A percentile compares a stretch with the other conserved stretches of the same genome.
Conservation (phyloP, 2,888 invertebrate species). For the Druceiella hillmani region DNA sequence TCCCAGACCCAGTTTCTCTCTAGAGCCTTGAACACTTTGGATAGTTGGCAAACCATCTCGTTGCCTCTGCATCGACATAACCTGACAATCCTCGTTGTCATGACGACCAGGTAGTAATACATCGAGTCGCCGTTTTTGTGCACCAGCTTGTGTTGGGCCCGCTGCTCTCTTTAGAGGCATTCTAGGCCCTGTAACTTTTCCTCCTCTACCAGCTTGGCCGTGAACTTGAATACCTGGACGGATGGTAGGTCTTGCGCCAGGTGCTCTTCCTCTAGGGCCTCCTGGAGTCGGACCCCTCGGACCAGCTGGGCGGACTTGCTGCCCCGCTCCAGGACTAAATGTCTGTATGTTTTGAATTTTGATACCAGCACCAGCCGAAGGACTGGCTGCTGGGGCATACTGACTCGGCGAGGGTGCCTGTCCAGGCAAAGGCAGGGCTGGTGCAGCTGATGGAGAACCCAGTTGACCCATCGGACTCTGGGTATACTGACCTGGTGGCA, state of each 20-base stretch:
- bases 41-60: slow-evolving; percentile 68
- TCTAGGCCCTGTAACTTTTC: slow-evolving; percentile 31
- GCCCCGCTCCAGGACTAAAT: slow-evolving; percentile 37
- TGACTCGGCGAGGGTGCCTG: slow-evolving; percentile 33
- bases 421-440: slow-evolving; percentile 27
- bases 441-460: slow-evolving; percentile 21
- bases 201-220: slow-evolving; percentile 35
- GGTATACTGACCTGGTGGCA: slow-evolving; percentile 2
- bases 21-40: slow-evolving; percentile 65
- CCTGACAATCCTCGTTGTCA: slow-evolving; percentile 70
- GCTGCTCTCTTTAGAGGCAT: slow-evolving; percentile 43
- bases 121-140: slow-evolving; percentile 52
- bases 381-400: slow-evolving; percentile 35
- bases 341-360: slow-evolving; percentile 46
- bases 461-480: slow-evolving; percentile 7
- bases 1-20: slow-evolving; percentile 60
- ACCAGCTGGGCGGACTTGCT: slow-evolving; percentile 19
- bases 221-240: slow-evolving; percentile 39
- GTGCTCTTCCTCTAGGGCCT: slow-evolving; percentile 31
- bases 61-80: slow-evolving; percentile 68
- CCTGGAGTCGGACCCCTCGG: slow-evolving; percentile 3
- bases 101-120: slow-evolving; percentile 63
- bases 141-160: slow-evolving; percentile 24
- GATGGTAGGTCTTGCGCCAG: slow-evolving; percentile 31
- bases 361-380: slow-evolving; percentile 29